Percentiles rank a stretch among this genome's conserved stretches.
These are phyloP conservation scores for Chaetodon trifasciatus DNA, from an alignment of 2,797 vertebrate genomes.

Conservation along the genomic window DNA sequence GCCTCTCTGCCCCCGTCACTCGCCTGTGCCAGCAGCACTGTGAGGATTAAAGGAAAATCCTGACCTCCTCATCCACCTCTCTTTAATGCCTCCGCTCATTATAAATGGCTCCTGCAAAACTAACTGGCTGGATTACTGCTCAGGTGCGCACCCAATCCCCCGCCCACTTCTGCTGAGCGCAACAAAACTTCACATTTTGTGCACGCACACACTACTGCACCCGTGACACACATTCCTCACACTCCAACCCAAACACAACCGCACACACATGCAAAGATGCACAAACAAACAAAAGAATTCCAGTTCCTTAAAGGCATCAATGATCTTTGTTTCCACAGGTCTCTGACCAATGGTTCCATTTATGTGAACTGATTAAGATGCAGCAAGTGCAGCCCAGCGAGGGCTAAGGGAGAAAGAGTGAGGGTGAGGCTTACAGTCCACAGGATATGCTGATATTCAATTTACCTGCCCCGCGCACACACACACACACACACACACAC, in stretches of 20 bases:
- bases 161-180: not conserved
- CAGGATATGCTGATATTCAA: slow-evolving; percentile 68
- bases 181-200: not conserved
- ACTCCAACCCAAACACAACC: not conserved
- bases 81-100: slow-evolving; percentile 58
- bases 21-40: slow-evolving; percentile 56
- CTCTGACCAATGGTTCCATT: not conserved
- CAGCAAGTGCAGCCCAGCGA: slow-evolving; percentile 10
- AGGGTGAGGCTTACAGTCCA: slow-evolving; percentile 37
- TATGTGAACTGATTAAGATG: slow-evolving; percentile 7
- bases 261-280: too few species aligned
- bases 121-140: slow-evolving; percentile 64
- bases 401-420: slow-evolving; percentile 11
- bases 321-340: not conserved
- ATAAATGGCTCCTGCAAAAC: slow-evolving; percentile 70
- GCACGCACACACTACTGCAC: not conserved
- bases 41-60: slow-evolving; percentile 78
- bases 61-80: slow-evolving; percentile 66
- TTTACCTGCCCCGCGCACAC: slow-evolving; percentile 44
- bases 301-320: not conserved
- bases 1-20: slow-evolving; percentile 43
- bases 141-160: slow-evolving; percentile 37
- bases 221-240: not conserved
- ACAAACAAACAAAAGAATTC: not conserved
- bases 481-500: slow-evolving; percentile 8